Percentiles rank a stretch among this genome's conserved stretches.
These are phyloP conservation scores for Biston stratarius DNA, from an alignment of 2,888 invertebrate species.

Conservation along the genomic window DNA sequence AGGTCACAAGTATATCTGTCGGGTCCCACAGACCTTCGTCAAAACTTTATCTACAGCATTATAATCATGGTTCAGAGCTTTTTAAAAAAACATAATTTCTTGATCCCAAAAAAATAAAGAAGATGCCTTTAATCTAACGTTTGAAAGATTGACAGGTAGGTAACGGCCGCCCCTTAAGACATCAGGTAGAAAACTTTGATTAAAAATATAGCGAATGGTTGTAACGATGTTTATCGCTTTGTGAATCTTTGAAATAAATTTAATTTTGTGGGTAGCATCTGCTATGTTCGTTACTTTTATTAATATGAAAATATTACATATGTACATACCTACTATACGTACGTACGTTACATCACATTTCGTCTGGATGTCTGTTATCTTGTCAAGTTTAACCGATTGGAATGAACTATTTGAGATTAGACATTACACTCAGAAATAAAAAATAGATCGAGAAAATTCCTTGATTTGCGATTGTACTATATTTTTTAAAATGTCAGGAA, in stretches of 20 bases:
- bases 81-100: constrained; percentile 70
- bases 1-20: constrained; percentile 55
- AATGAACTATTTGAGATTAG: too few relatives aligned
- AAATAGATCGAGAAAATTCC: too few relatives aligned
- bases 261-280: constrained; percentile 31
- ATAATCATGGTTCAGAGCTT: constrained; percentile 72
- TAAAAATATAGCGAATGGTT: constrained; percentile 80
- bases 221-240: constrained; percentile 63
- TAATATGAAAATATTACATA: neutral
- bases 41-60: constrained; percentile 81
- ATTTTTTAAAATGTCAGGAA: too few relatives aligned
- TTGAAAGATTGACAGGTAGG: constrained; percentile 86
- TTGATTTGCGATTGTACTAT: too few relatives aligned
- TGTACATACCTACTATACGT: too few relatives aligned
- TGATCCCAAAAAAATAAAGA: constrained; percentile 83
- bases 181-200: constrained; percentile 84
- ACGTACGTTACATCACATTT: too few relatives aligned
- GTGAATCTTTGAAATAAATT: constrained; percentile 53
- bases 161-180: constrained; percentile 68
- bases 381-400: too few relatives aligned
- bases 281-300: constrained; percentile 14
- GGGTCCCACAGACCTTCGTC: constrained; percentile 79
- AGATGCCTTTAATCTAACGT: constrained; percentile 84
- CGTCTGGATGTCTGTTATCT: too few relatives aligned
- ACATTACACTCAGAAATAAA: too few relatives aligned